Conservation (phyloP, 92 coral and sea anemone species). For the Metridium senile region DNA sequence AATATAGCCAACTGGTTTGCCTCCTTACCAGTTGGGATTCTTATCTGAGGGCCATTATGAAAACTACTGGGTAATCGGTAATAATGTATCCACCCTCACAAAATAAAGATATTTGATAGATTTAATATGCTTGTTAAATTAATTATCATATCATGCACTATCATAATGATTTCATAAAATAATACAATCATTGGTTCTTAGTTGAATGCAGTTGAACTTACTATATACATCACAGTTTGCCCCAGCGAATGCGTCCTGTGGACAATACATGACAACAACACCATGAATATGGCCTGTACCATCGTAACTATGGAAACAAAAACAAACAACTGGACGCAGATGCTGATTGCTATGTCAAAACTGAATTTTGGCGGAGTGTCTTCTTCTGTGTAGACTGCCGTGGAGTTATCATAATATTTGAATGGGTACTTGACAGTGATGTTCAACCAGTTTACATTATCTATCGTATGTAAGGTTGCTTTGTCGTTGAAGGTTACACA, state of each 20-base stretch:
- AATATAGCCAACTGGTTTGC: too few species aligned
- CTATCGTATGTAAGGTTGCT: slow-evolving; percentile 50
- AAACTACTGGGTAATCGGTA: too few species aligned
- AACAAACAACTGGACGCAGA: slow-evolving; percentile 79
- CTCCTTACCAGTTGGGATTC: too few species aligned
- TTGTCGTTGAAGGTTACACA: slow-evolving; percentile 61
- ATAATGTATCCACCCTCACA: too few species aligned
- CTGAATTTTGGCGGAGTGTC: slow-evolving; percentile 63
- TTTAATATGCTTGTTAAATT: too few species aligned
- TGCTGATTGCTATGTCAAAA: slow-evolving; percentile 72
- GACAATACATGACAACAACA: slow-evolving; percentile 49
- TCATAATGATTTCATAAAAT: too few species aligned
- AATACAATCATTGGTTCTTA: too few species aligned
- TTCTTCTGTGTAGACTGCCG: slow-evolving; percentile 66
- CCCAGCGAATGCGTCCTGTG: slow-evolving; percentile 51
- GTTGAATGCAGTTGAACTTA: too few species aligned
- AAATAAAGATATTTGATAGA: too few species aligned
- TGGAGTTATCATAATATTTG: slow-evolving; percentile 59
- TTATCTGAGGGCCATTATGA: too few species aligned
- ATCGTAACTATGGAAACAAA: slow-evolving; percentile 48
- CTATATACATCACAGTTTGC: slow-evolving; percentile 46
- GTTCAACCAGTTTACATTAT: slow-evolving; percentile 51
- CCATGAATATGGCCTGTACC: slow-evolving; percentile 48
- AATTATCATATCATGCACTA: too few species aligned
- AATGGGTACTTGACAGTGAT: slow-evolving; percentile 81